Base-by-base conservation (phyloP, 1,140 invertebrate genomes). In the Diorhabda carinulata region DNA sequence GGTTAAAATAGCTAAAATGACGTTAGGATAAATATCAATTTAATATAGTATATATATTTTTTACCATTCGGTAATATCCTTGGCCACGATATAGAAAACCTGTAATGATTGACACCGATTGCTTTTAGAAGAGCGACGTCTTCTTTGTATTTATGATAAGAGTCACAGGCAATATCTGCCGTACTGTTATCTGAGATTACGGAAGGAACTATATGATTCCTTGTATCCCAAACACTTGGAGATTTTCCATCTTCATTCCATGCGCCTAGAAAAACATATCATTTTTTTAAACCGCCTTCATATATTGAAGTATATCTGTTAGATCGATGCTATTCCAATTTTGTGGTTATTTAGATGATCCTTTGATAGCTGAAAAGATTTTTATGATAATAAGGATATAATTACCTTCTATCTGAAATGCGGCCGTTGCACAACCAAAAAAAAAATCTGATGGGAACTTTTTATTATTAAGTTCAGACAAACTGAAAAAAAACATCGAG, bases 151-250 rank as follows among this genome's bases (percentile, higher is more conserved):
- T 52, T 52, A 4, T 52, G 47, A n/a, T 52, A 52, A n/a, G 47
- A 52, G n/a, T 52, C 47, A 52, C 47, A 52, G 4, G 47, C 2
- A 6, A 52, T n/a, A 52, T 52, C 47, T 52, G 47, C 47, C n/a
- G 47, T 64, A 43, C 43, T 52, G n/a, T 52, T 52, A 52, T 52
- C 47, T 52, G 2, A 6, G 6, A 52, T 52, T 52, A 52, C 47
- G n/a, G 47, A 52, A 3, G 47, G 47, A 2, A 52, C n/a, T 52
- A 8, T 52, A n/a, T 52, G 47, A n/a, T 52, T 52, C 6, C 2
- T 52, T n/a, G 47, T 52, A 52, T 52, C 47, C 47, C 47, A 52
- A 8, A 52, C 43, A 64, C 62, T 64, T 5, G 25, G 62, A 64
- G 3, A 9, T 44, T 64, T 64, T 44, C 52, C 62, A 52, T 52